phyloP scores from a whole-genome alignment of 2,797 vertebrate species.

The Sebastes melanostomus region DNA sequence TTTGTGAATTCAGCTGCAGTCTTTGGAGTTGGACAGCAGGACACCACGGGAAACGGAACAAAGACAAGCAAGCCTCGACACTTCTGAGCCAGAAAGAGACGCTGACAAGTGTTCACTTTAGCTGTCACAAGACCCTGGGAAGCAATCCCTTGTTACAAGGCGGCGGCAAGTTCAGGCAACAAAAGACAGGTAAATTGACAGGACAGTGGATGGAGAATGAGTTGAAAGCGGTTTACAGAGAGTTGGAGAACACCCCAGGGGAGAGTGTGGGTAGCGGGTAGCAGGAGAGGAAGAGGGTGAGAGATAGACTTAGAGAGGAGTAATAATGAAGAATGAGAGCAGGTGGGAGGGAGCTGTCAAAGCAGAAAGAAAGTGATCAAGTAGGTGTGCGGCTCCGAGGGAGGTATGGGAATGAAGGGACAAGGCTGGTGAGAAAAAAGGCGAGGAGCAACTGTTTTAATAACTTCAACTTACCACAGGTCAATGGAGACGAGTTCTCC shows the following conservation, averaged over 20 bases:
- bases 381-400: conserved; percentile 61
- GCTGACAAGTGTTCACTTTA: conserved; percentile 70
- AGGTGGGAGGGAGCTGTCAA: conserved; percentile 76
- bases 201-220: conserved; percentile 60
- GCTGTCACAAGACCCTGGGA: conserved; percentile 54
- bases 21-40: conserved; percentile 14
- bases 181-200: conserved; percentile 73
- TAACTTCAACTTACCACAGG: conserved; percentile 78
- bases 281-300: conserved; percentile 51
- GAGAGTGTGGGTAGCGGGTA: conserved; percentile 65
- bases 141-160: conserved; percentile 60
- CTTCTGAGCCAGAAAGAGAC: conserved; percentile 47
- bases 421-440: conserved; percentile 48
- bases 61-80: conserved; percentile 40
- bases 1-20: conserved; percentile 38
- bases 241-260: conserved; percentile 60
- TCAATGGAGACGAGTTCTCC: conserved; percentile 75
- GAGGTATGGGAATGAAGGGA: conserved; percentile 53
- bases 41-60: conserved; percentile 29
- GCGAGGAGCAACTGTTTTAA: conserved; percentile 73
- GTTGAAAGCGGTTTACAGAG: conserved; percentile 60
- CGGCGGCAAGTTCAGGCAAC: conserved; percentile 65
- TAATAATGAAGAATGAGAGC: conserved; percentile 74
- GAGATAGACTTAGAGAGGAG: conserved; percentile 66
- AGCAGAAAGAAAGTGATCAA: conserved; percentile 74